Evolutionary conservation across 2,888 invertebrate species (phyloP).

Genomic region (Himalopsyche kuldschensis): DNA sequence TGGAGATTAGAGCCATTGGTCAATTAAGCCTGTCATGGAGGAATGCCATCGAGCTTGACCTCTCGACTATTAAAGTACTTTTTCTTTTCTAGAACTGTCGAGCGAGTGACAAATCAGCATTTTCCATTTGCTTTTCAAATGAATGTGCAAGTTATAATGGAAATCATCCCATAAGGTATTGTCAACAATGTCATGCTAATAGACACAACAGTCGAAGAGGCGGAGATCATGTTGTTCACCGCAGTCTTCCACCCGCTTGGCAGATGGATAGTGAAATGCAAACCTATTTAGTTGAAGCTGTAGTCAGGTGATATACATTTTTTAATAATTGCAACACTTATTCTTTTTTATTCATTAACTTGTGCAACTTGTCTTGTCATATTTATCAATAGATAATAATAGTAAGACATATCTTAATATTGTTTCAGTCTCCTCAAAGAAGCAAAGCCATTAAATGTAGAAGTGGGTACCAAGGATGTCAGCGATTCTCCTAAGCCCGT

Average conservation of each 20-base stretch:
- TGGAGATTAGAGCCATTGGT: no score
- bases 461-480: constrained; percentile 57
- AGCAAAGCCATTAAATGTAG: constrained; percentile 79
- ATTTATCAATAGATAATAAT: background rate
- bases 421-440: constrained; percentile 79
- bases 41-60: no score
- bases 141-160: constrained; percentile 97
- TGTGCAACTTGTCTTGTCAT: no score
- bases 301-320: constrained; percentile 70
- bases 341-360: background rate
- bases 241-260: constrained; percentile 83
- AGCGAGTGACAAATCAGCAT: constrained; percentile 86
- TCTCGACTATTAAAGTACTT: background rate
- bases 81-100: constrained; percentile 77
- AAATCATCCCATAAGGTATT: constrained; percentile 90
- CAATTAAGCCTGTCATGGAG: no score
- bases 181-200: constrained; percentile 85
- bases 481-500: constrained; percentile 52
- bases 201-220: constrained; percentile 86
- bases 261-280: constrained; percentile 89
- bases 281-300: constrained; percentile 91
- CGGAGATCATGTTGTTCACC: constrained; percentile 88
- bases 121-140: constrained; percentile 94
- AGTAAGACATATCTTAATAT: background rate
- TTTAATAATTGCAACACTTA: background rate